Evolutionary conservation across 2,113 vertebrate genomes (phyloP), one percentile per base, ranked within the genome.

Genomic region (Thomomys bottae): DNA sequence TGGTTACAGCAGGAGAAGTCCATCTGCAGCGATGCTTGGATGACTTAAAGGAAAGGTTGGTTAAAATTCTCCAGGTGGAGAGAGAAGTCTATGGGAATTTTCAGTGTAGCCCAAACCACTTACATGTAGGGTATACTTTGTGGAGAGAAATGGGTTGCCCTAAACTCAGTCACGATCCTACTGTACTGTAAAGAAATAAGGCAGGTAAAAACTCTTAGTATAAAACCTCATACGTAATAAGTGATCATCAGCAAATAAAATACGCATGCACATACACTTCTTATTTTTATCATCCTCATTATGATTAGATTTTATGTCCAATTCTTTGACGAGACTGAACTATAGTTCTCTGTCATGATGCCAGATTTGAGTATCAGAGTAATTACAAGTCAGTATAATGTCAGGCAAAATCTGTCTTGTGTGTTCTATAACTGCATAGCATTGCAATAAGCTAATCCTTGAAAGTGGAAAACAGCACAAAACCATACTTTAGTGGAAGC

Each of bases 11-110:
- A 0, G 99, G 99, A 80, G 99, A 99, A 95, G 99, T 99, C 94
- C 99, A 99, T 94, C 98, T 99, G 32, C 99, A 99, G 70, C 99
- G 99, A 70, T 99, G 99, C 96, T 97, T 99, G 96, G 99, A 99
- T 77, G 99, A 99, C 98, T 97, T 99, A 89, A 97, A 97, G 95
- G 98, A 99, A 88, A 98, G 99, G 99, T 99, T 95, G 97, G 75
- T 28, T 64, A 82, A 68, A 95, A 4, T 11, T 79, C 63, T 18
- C 1, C 85, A 70, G 77, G 64, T 20, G n/a, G 85, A 61, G 88
- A 95, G 75, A 75, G 67, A 86, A 75, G 20, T 73, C 73, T 70
- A 7, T 78, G 88, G 92, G 30, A 63, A 90, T 83, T 82, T 84
- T 68, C 61, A 89, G 70, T 84, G 73, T 93, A 78, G 92, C 79